A percentile compares a stretch with the other conserved stretches of the same genome.
Evolutionary conservation across 2,113 vertebrate species (phyloP).

Genomic region (Phalacrocorax pelagicus): DNA sequence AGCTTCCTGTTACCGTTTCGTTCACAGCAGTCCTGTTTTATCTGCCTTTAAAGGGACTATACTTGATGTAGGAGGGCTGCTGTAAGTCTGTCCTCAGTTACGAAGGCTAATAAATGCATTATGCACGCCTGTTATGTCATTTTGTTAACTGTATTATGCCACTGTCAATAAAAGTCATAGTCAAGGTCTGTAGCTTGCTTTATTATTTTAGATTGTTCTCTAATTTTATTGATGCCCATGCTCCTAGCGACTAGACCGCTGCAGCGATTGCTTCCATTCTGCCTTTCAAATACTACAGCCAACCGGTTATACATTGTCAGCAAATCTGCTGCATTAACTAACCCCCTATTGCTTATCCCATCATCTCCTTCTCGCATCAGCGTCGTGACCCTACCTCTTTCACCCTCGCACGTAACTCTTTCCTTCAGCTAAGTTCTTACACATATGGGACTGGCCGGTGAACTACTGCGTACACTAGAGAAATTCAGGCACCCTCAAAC

Average conservation of each 20-base stretch:
- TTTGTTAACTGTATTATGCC: conserved; percentile 19
- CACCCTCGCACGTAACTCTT: not conserved
- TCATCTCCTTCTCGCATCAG: not conserved
- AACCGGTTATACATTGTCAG: not conserved
- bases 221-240: not conserved
- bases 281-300: not conserved
- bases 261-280: not conserved
- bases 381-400: not conserved
- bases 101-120: not conserved
- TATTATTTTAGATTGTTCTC: conserved; percentile 25
- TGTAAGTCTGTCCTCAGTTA: not conserved
- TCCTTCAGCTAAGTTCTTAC: not conserved
- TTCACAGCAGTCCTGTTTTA: not conserved
- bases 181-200: not conserved
- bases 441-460: fast-evolving
- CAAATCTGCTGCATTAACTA: not conserved
- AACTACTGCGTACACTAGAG: not conserved
- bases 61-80: conserved; percentile 1
- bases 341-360: fast-evolving
- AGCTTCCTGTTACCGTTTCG: not conserved
- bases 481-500: not conserved
- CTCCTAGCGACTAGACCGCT: not conserved
- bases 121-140: not conserved
- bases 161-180: conserved; percentile 17
- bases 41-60: not conserved